Evolutionary conservation across 2,797 vertebrate genomes (phyloP), one percentile per base, ranked within the genome.

Genomic region (Hippoglossus hippoglossus): DNA sequence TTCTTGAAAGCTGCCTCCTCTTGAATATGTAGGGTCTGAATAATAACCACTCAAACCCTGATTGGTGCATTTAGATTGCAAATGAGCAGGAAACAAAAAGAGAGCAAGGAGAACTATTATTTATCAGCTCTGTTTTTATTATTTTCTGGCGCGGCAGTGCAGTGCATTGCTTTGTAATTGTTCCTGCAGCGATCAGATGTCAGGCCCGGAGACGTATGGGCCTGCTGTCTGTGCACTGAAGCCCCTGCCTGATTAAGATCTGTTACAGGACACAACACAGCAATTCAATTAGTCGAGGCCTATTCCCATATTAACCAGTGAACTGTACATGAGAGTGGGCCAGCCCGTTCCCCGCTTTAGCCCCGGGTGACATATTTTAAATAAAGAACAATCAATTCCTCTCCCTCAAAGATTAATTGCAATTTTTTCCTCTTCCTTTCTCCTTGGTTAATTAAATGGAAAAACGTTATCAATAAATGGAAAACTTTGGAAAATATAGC

Each of bases 221-320:
- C 56, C 65, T 44, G 65, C 59, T 47, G 64, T 64, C 41, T 31
- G 70, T 73, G 31, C 70, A 61, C 63, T 19, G 25, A 61, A 12
- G 19, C 54, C 58, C 71, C 73, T n/a, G 9, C 47, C 58, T 87
- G 86, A 94, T 91, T 85, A 90, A 83, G 63, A 88, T 90, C 82
- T 82, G 73, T 80, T 77, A 77, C 87, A 82, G 55, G 65, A 72
- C 70, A 80, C 76, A 78, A 65, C 68, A 71, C 77, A 39, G 65
- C 77, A 68, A 84, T 86, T 92, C 74, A 90, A 91, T 93, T 91
- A 91, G 81, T 60, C 62, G 31, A 53, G 73, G 56, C n/a, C 47
- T 63, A 34, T 71, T 72, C 77, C 73, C 80, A 54, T 71, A 70
- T 79, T 76, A 74, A 58, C 57, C 78, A 64, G 57, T 79, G 51